Evolutionary conservation across 2,797 vertebrate species (phyloP).

Genomic region (Leuciscus waleckii): DNA sequence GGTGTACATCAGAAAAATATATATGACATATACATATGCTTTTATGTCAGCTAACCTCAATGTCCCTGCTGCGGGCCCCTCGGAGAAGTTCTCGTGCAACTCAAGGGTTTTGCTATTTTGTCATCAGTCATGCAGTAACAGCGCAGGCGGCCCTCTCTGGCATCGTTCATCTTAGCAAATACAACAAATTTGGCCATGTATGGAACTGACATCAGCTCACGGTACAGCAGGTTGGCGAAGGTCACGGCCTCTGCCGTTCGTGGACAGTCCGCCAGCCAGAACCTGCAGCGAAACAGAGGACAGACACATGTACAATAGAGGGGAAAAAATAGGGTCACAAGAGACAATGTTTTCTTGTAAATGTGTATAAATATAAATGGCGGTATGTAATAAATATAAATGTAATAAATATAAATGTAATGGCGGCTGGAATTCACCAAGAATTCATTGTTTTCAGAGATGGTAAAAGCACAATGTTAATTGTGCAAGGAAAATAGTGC

Average conservation of each 20-base stretch:
- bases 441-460: neutral
- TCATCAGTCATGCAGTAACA: constrained; percentile 99
- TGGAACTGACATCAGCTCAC: constrained; percentile 91
- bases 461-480: neutral
- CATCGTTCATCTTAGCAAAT: constrained; percentile 97
- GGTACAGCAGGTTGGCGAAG: constrained; percentile 92
- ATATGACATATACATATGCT: constrained; percentile 11
- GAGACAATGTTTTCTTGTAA: neutral
- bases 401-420: neutral
- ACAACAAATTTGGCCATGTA: constrained; percentile 99
- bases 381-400: no score
- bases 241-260: constrained; percentile 94
- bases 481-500: neutral
- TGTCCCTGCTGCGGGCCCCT: constrained; percentile 96
- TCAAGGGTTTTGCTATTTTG: constrained; percentile 98
- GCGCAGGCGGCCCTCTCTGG: constrained; percentile 91
- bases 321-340: neutral
- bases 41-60: constrained; percentile 85
- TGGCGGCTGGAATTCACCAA: neutral
- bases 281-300: constrained; percentile 75
- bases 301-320: neutral
- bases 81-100: constrained; percentile 95
- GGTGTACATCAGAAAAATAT: neutral
- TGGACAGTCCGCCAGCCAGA: constrained; percentile 97
- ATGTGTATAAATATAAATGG: neutral